Evolutionary conservation across 2,888 invertebrate genomes (phyloP).

Genomic region (Drosophila mimetica): DNA sequence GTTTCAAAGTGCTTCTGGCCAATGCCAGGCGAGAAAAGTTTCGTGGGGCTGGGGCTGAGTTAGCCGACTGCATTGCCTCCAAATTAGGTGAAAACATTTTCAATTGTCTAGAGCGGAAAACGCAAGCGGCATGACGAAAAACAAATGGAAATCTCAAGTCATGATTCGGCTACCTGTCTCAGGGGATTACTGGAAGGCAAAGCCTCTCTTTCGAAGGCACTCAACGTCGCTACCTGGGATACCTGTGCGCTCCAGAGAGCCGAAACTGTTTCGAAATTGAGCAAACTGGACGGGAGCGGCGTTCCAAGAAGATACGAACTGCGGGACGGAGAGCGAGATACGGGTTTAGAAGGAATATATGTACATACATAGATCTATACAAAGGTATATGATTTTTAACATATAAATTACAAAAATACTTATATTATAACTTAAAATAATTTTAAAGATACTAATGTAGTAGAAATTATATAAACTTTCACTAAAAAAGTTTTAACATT

Average conservation of each 20-base stretch:
- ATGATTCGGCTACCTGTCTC: constrained; percentile 56
- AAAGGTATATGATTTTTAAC: neutral
- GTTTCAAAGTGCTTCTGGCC: constrained; percentile 22
- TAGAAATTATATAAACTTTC: no score
- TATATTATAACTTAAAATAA: no score
- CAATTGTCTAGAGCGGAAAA: constrained; percentile 17
- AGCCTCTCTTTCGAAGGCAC: constrained; percentile 27
- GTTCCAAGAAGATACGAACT: constrained; percentile 6
- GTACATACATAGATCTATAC: neutral
- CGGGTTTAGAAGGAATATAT: neutral
- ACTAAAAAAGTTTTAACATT: no score
- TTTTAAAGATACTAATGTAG: no score
- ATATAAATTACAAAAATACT: no score
- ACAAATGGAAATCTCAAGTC: constrained; percentile 23
- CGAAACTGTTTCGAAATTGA: constrained; percentile 46
- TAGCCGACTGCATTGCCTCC: neutral
- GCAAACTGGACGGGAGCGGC: constrained; percentile 8
- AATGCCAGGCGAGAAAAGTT: constrained; percentile 37
- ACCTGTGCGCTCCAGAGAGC: constrained; percentile 17
- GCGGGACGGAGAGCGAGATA: constrained; percentile 7
- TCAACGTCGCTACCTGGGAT: constrained; percentile 17
- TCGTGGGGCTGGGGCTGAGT: neutral
- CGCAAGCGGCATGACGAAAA: constrained; percentile 18
- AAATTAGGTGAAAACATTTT: constrained; percentile 37
- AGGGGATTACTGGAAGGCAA: constrained; percentile 7